Percentiles rank a stretch among this genome's conserved stretches.
Evolutionary conservation across 1,140 invertebrate genomes (phyloP).

Genomic region (Habropoda laboriosa): DNA sequence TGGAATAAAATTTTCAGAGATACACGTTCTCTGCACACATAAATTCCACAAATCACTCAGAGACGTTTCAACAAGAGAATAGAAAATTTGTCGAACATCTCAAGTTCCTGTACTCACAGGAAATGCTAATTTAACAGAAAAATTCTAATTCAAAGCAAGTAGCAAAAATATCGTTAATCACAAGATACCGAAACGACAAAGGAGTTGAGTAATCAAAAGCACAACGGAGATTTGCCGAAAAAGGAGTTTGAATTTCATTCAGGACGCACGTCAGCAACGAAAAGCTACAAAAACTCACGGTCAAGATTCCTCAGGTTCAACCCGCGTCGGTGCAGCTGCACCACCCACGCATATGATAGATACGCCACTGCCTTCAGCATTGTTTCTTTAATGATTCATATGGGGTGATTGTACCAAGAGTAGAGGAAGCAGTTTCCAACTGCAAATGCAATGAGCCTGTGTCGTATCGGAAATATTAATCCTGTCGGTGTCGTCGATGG

Average conservation of each 20-base stretch:
- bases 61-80: too few species aligned
- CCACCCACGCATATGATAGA: conserved; percentile 69
- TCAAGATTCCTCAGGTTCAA: conserved; percentile 59
- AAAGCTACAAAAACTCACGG: conserved; percentile 53
- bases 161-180: neutral
- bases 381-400: conserved; percentile 71
- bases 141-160: too few species aligned
- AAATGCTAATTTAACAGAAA: too few species aligned
- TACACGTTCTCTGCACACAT: too few species aligned
- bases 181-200: neutral
- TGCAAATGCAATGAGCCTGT: conserved; percentile 63
- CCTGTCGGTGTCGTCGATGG: conserved; percentile 45
- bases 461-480: conserved; percentile 68
- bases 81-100: too few species aligned
- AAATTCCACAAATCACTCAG: too few species aligned
- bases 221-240: neutral
- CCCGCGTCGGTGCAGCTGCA: conserved; percentile 60
- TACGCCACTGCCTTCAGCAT: conserved; percentile 70
- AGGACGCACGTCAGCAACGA: conserved; percentile 21
- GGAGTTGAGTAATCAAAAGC: neutral
- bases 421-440: conserved; percentile 68
- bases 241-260: neutral
- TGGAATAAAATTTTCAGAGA: too few species aligned
- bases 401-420: conserved; percentile 67
- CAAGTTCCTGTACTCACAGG: too few species aligned